These are phyloP conservation scores for Aradophagus sp. DNA, from an alignment of 1,140 invertebrate species.

Conservation along the genomic window DNA sequence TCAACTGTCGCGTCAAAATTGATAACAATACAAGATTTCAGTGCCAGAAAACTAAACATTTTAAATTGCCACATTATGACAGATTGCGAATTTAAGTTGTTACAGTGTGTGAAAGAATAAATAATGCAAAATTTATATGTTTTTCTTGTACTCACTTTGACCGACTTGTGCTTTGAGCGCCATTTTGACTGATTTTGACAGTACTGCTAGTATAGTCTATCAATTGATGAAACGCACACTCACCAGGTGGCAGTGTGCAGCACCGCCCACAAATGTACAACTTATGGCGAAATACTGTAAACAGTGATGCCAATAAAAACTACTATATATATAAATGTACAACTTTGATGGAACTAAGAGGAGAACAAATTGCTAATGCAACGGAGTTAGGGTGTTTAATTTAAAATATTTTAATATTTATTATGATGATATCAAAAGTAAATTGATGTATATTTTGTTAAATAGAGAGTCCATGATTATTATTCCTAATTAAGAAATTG, in stretches of 20 bases:
- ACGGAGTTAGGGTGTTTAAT: too few relatives aligned
- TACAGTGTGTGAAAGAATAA: conserved; percentile 17
- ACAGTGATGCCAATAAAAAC: too few relatives aligned
- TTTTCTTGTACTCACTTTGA: conserved; percentile 75
- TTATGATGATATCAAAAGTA: too few relatives aligned
- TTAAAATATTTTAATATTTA: too few relatives aligned
- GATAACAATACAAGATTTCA: conserved; percentile 26
- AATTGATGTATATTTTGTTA: too few relatives aligned
- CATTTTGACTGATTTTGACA: conserved; percentile 73
- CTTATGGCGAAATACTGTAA: too few relatives aligned
- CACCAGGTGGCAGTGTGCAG: not conserved
- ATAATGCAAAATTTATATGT: conserved; percentile 59
- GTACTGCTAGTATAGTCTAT: not conserved
- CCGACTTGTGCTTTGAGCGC: conserved; percentile 78
- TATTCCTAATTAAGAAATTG: too few relatives aligned
- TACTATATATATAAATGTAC: too few relatives aligned
- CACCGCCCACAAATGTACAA: too few relatives aligned
- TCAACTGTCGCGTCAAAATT: conserved; percentile 56
- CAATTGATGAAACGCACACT: not conserved
- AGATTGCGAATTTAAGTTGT: conserved; percentile 16
- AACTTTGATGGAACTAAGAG: too few relatives aligned
- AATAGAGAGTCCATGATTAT: too few relatives aligned
- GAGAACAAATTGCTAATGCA: too few relatives aligned
- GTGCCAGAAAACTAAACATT: conserved; percentile 6
- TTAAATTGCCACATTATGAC: not conserved